phyloP scores from a whole-genome alignment of 1,140 invertebrate species.

The Ostrea denselamellosa region DNA sequence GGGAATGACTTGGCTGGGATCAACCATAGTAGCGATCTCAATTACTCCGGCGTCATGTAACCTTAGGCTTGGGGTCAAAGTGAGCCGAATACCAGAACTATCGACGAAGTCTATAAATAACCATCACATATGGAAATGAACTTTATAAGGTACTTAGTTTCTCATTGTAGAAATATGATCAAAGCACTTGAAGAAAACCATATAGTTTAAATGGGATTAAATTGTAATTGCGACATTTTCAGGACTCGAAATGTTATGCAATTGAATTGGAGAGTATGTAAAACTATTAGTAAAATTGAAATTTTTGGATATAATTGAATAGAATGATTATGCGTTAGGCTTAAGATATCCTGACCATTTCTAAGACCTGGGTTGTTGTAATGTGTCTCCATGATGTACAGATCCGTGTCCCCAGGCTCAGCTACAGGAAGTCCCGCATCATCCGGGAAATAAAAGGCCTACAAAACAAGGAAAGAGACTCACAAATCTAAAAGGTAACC shows the following conservation, averaged over 20 bases:
- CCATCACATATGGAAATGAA: background rate
- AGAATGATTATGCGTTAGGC: no score
- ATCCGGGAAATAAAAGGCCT: constrained; percentile 39
- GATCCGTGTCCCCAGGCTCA: constrained; percentile 1
- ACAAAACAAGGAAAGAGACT: background rate
- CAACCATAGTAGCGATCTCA: constrained; percentile 42
- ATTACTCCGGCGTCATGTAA: constrained; percentile 53
- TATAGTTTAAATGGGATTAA: no score
- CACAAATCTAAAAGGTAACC: no score
- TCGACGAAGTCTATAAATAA: constrained; percentile 52
- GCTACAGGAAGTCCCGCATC: constrained; percentile 26
- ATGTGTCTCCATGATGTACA: constrained; percentile 41
- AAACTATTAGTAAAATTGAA: no score
- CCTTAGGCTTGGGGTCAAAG: constrained; percentile 47
- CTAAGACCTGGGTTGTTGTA: constrained; percentile 37
- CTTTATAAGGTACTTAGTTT: no score
- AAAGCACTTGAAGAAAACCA: no score
- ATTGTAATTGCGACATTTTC: no score
- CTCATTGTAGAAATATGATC: no score
- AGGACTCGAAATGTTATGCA: no score
- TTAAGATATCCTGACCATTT: background rate
- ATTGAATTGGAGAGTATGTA: no score
- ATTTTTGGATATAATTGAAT: no score
- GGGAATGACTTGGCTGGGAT: constrained; percentile 50
- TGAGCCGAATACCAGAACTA: constrained; percentile 56